Percentiles rank a stretch among this genome's conserved stretches.
phyloP scores from a whole-genome alignment of 35 echinoderm and acorn worm genomes.

The Diadema setosum region DNA sequence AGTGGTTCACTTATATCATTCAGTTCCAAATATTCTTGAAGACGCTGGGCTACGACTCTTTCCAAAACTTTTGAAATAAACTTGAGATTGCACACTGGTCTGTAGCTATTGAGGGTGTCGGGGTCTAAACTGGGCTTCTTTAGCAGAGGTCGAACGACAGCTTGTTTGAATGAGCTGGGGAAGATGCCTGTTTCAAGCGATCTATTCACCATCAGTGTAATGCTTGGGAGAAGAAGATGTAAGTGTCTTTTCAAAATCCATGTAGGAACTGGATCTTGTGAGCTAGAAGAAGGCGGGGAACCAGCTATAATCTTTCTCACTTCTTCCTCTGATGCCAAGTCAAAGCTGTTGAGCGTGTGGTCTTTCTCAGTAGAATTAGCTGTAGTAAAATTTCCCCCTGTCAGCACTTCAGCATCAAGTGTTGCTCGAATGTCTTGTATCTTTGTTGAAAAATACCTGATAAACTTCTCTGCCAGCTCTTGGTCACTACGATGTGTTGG shows the following conservation, averaged over 20 bases:
- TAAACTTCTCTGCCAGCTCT: background rate
- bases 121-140: slow-evolving; percentile 42
- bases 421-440: background rate
- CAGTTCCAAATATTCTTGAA: background rate
- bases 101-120: background rate
- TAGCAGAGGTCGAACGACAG: slow-evolving; percentile 46
- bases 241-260: no score
- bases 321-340: slow-evolving; percentile 9
- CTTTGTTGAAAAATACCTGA: background rate
- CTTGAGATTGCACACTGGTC: background rate
- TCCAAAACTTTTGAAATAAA: background rate
- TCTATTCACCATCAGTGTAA: slow-evolving; percentile 42
- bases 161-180: background rate
- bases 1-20: background rate
- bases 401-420: background rate
- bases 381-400: background rate
- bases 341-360: background rate
- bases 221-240: slow-evolving; percentile 25
- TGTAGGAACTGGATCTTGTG: slow-evolving; percentile 52
- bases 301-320: slow-evolving; percentile 11
- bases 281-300: slow-evolving; percentile 18
- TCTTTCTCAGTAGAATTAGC: background rate
- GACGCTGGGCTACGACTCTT: background rate
- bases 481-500: background rate
- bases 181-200: slow-evolving; percentile 36